A percentile compares a stretch with the other conserved stretches of the same genome.
These are phyloP conservation scores for Minunthozetes semirufus DNA, from an alignment of 2,888 invertebrate genomes.

Conservation along the genomic window DNA sequence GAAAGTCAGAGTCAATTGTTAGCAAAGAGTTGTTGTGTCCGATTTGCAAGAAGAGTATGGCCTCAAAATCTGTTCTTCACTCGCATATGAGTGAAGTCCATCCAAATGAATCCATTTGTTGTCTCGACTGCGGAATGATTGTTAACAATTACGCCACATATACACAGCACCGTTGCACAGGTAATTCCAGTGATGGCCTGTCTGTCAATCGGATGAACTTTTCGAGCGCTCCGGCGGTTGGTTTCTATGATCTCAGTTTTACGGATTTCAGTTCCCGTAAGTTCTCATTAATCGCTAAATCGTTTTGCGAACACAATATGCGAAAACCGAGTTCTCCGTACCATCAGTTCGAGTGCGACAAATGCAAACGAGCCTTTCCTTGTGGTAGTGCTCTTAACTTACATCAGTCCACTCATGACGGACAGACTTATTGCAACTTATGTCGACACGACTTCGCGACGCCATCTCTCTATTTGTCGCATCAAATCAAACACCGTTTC, in stretches of 20 bases:
- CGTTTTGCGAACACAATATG: slow-evolving; percentile 61
- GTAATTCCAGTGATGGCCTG: neutral
- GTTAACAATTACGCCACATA: slow-evolving; percentile 59
- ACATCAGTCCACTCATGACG: slow-evolving; percentile 43
- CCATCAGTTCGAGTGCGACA: slow-evolving; percentile 47
- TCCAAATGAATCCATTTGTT: slow-evolving; percentile 61
- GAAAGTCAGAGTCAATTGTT: slow-evolving; percentile 45
- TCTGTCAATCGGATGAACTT: slow-evolving; percentile 35
- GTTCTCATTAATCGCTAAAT: slow-evolving; percentile 68
- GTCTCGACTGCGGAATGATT: slow-evolving; percentile 63
- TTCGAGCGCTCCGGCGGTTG: slow-evolving; percentile 32
- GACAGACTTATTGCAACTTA: slow-evolving; percentile 45
- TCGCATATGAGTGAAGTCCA: slow-evolving; percentile 60
- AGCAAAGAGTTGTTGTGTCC: slow-evolving; percentile 52
- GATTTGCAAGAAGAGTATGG: slow-evolving; percentile 60
- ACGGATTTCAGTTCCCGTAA: slow-evolving; percentile 73
- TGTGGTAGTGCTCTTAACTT: slow-evolving; percentile 47
- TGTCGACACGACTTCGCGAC: slow-evolving; percentile 60
- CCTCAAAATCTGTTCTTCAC: slow-evolving; percentile 56
- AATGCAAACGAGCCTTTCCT: slow-evolving; percentile 49
- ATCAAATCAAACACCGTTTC: slow-evolving; percentile 40
- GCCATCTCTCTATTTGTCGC: slow-evolving; percentile 44
- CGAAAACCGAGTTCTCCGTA: slow-evolving; percentile 45
- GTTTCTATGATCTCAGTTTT: slow-evolving; percentile 56
- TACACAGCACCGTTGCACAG: slow-evolving; percentile 40